Conservation (phyloP, 2,888 invertebrate genomes). For the Apoda limacodes region DNA sequence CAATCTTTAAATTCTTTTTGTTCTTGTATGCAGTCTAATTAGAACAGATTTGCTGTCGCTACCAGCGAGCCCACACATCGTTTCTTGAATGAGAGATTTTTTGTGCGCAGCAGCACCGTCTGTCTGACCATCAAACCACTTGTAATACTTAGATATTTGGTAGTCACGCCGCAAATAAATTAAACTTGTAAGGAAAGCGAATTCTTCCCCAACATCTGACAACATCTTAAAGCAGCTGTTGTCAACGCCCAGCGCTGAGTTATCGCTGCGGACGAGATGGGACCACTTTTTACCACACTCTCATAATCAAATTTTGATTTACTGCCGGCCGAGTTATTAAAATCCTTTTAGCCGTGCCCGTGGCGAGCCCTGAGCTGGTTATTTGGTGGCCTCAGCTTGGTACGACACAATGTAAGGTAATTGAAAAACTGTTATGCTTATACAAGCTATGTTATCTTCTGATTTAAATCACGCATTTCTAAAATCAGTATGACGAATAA, state of each 20-base stretch:
- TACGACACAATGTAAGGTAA: slow-evolving; percentile 37
- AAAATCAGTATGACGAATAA: slow-evolving; percentile 4
- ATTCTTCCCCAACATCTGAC: slow-evolving; percentile 35
- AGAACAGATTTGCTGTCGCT: slow-evolving; percentile 21
- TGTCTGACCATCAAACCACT: slow-evolving; percentile 38
- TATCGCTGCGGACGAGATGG: slow-evolving; percentile 27
- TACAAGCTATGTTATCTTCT: no score
- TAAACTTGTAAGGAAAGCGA: slow-evolving; percentile 35
- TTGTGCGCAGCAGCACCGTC: slow-evolving; percentile 32
- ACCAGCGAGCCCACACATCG: slow-evolving; percentile 26
- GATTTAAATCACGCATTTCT: slow-evolving; percentile 8
- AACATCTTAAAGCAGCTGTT: slow-evolving; percentile 42
- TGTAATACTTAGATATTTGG: slow-evolving; percentile 54
- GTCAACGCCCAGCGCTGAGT: slow-evolving; percentile 40
- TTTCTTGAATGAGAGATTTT: slow-evolving; percentile 31
- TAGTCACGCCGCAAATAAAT: slow-evolving; percentile 45
- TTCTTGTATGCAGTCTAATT: no score
- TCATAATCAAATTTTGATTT: slow-evolving; percentile 60
- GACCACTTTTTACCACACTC: slow-evolving; percentile 39
- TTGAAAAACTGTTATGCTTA: slow-evolving; percentile 25
- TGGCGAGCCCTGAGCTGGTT: slow-evolving; percentile 19
- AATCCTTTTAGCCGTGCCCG: slow-evolving; percentile 34
- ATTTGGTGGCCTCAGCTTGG: slow-evolving; percentile 8
- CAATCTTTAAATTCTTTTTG: no score
- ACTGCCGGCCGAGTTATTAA: slow-evolving; percentile 41